Evolutionary conservation across 2,797 vertebrate genomes (phyloP).

Genomic region (Octomys mimax): DNA sequence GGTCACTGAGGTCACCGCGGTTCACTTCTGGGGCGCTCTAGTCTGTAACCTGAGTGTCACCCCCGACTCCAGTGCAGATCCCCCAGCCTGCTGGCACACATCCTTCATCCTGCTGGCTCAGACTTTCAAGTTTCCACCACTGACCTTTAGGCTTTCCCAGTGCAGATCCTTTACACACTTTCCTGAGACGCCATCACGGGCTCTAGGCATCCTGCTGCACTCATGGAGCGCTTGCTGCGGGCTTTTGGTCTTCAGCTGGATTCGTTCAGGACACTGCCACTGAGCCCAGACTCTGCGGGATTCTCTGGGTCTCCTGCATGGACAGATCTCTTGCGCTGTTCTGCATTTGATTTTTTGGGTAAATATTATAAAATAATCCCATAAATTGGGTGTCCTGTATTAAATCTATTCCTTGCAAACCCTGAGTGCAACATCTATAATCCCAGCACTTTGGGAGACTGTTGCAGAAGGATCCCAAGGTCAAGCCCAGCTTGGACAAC

Average conservation of each 20-base stretch:
- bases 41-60: too few species aligned
- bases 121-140: neutral
- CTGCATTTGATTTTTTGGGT: neutral
- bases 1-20: too few species aligned
- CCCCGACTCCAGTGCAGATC: too few species aligned
- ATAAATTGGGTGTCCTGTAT: neutral
- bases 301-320: neutral
- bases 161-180: neutral
- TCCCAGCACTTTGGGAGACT: neutral
- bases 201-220: neutral
- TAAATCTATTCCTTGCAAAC: neutral
- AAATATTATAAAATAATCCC: neutral
- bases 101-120: too few species aligned
- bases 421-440: neutral
- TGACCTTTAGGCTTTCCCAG: neutral
- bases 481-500: neutral
- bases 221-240: too few species aligned
- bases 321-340: neutral
- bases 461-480: neutral
- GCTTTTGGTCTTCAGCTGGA: neutral
- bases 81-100: too few species aligned
- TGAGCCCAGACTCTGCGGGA: too few species aligned
- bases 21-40: too few species aligned
- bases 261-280: neutral
- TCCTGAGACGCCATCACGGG: neutral